phyloP scores from a whole-genome alignment of 2,888 invertebrate genomes.

The Bembecia ichneumoniformis region DNA sequence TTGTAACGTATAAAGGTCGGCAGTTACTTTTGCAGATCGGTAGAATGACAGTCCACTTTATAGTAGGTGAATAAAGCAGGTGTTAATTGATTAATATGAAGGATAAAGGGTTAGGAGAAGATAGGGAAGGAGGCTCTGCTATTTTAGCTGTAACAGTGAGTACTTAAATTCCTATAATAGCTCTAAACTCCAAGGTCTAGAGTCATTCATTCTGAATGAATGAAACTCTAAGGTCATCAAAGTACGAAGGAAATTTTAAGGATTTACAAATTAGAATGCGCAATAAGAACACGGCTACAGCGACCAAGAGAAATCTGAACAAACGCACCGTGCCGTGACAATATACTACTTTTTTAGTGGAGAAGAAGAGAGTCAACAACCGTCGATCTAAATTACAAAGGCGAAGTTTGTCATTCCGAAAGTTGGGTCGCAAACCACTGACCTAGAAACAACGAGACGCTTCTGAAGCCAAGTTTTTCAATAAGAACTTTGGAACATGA shows the following conservation, averaged over 20 bases:
- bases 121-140: not conserved
- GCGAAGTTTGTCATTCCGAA: constrained; percentile 34
- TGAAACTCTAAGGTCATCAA: too few relatives aligned
- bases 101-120: too few relatives aligned
- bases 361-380: constrained; percentile 24
- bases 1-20: too few relatives aligned
- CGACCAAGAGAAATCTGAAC: not conserved
- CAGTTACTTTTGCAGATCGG: too few relatives aligned
- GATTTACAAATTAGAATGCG: not conserved
- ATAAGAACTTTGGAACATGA: constrained; percentile 43
- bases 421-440: constrained; percentile 29
- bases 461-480: constrained; percentile 48
- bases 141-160: not conserved
- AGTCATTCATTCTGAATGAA: too few relatives aligned
- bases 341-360: constrained; percentile 23
- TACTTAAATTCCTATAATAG: too few relatives aligned
- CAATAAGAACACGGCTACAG: not conserved
- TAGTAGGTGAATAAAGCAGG: too few relatives aligned
- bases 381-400: constrained; percentile 34
- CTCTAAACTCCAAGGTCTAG: too few relatives aligned
- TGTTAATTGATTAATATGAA: too few relatives aligned
- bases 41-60: too few relatives aligned
- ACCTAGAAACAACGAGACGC: constrained; percentile 41
- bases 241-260: not conserved
- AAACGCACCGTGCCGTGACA: constrained; percentile 6